These are phyloP conservation scores for Chloroceryle inda DNA, from an alignment of 2,797 vertebrate genomes.

Conservation along the genomic window DNA sequence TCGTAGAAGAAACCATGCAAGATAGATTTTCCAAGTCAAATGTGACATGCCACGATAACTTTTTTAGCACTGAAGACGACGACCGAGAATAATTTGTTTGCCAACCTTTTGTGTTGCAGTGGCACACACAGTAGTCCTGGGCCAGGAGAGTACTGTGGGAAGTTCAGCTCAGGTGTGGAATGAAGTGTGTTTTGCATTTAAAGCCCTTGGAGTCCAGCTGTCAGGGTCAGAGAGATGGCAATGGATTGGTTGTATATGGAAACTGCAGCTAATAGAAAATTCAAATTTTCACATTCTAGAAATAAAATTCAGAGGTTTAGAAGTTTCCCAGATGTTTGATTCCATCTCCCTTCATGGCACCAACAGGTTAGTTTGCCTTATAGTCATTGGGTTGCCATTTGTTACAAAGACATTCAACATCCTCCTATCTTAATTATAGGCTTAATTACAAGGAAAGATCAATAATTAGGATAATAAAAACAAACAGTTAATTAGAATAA, in stretches of 20 bases:
- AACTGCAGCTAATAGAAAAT: background rate
- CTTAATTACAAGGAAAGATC: conserved; percentile 56
- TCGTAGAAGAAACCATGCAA: background rate
- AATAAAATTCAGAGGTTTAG: background rate
- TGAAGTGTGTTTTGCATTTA: too few relatives aligned
- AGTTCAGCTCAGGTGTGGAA: background rate
- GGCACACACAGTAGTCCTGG: background rate
- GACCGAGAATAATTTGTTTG: background rate
- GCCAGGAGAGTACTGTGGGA: background rate
- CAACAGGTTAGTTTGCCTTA: background rate
- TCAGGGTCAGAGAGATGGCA: background rate
- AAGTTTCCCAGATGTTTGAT: background rate
- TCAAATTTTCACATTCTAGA: background rate
- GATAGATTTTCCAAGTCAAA: background rate
- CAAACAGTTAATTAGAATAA: conserved; percentile 44
- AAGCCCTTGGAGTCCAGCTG: background rate
- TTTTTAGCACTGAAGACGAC: background rate
- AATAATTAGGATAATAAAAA: conserved; percentile 42
- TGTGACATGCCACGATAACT: background rate
- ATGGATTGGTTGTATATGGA: background rate
- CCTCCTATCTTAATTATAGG: conserved; percentile 26
- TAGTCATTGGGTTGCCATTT: background rate
- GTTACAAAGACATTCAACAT: background rate
- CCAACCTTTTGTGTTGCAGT: background rate
- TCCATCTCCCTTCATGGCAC: background rate